These are phyloP conservation scores for Catharus ustulatus DNA, from an alignment of 2,797 vertebrate species.

Conservation along the genomic window DNA sequence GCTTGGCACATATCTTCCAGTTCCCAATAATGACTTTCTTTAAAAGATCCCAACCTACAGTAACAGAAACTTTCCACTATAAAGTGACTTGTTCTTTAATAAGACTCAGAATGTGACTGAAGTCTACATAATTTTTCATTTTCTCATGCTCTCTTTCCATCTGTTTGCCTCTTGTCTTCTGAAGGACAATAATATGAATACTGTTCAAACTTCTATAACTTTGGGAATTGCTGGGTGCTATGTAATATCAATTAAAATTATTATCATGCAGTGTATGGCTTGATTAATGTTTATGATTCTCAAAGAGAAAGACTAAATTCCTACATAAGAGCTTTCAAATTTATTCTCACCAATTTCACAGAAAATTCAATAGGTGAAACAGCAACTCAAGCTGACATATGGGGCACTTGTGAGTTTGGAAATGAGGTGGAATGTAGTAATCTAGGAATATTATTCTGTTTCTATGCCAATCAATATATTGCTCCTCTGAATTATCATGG, in stretches of 20 bases:
- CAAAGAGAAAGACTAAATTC: neutral
- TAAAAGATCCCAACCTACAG: neutral
- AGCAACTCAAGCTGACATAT: neutral
- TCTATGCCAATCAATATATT: neutral
- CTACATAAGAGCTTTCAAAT: neutral
- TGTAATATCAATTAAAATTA: constrained; percentile 13
- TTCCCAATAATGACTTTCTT: neutral
- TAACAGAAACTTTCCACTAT: neutral
- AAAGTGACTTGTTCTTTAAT: neutral
- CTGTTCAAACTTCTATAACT: neutral
- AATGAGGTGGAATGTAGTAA: neutral
- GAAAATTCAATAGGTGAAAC: constrained; percentile 30
- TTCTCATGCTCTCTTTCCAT: neutral
- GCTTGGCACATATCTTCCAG: neutral
- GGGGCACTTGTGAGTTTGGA: neutral
- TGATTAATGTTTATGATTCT: constrained; percentile 12
- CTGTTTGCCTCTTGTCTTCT: neutral
- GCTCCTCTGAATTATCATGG: neutral
- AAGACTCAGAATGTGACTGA: neutral
- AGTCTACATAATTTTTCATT: neutral
- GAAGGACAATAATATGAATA: neutral
- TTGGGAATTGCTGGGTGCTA: neutral
- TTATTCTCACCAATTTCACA: neutral
- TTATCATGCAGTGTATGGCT: neutral
- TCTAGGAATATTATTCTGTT: constrained; percentile 13